These are phyloP conservation scores for Myoxocephalus aenaeus DNA, from an alignment of 2,797 vertebrate genomes.

Conservation along the genomic window DNA sequence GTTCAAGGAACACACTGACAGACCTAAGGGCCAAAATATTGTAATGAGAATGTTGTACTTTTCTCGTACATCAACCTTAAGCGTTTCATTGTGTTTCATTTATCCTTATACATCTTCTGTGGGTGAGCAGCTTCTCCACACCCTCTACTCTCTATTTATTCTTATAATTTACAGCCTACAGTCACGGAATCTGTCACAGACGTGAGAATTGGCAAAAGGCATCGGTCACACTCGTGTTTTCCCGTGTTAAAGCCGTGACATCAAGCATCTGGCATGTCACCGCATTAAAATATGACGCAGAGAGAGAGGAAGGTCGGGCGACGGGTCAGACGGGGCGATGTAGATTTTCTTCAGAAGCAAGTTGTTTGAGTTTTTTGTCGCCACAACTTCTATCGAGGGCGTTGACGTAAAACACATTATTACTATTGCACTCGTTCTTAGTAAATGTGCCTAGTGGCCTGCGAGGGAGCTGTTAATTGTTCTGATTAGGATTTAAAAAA, in stretches of 20 bases:
- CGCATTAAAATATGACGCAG: too few species aligned
- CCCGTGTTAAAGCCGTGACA: background rate
- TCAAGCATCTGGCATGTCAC: background rate
- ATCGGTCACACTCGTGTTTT: background rate
- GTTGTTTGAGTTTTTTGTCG: background rate
- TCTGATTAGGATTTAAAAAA: conserved; percentile 46
- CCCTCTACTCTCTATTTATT: background rate
- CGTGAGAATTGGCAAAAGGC: conserved; percentile 28
- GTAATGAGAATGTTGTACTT: background rate
- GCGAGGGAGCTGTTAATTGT: background rate
- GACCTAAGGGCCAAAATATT: background rate
- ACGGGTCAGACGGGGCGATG: too few species aligned
- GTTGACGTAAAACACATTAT: background rate
- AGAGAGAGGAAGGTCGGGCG: too few species aligned
- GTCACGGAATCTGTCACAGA: conserved; percentile 18
- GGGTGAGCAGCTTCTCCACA: too few species aligned
- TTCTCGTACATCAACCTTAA: background rate
- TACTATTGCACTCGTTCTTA: conserved; percentile 14
- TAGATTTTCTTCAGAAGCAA: background rate
- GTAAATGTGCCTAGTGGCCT: background rate
- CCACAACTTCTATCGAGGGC: too few species aligned
- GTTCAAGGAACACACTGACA: background rate
- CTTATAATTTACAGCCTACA: background rate
- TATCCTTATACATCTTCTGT: too few species aligned
- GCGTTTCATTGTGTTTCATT: background rate